A percentile compares a stretch with the other conserved stretches of the same genome.
Conservation (phyloP, 2,888 invertebrate genomes). For the Elysia crispata region DNA sequence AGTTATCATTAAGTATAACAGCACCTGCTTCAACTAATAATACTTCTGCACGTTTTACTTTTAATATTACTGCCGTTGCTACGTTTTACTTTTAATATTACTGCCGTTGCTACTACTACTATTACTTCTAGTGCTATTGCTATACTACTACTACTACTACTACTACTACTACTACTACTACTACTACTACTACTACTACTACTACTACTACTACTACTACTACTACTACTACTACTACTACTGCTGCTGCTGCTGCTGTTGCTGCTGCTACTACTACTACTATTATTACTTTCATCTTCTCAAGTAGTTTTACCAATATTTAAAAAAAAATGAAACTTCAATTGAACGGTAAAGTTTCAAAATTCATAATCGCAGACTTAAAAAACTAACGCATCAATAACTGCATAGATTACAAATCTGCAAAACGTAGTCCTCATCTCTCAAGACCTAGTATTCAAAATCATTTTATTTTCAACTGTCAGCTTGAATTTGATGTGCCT, state of each 20-base stretch:
- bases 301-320: conserved; percentile 17
- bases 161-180: not conserved
- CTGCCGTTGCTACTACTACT: not conserved
- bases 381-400: too few relatives aligned
- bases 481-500: conserved; percentile 32
- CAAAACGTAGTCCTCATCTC: too few relatives aligned
- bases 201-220: conserved; percentile 31
- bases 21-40: too few relatives aligned
- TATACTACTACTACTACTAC: conserved; percentile 20
- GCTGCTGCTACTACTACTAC: conserved; percentile 27
- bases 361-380: too few relatives aligned
- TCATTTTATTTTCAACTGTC: not conserved
- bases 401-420: too few relatives aligned
- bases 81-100: not conserved
- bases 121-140: not conserved
- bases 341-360: too few relatives aligned
- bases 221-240: conserved; percentile 33
- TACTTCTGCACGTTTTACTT: too few relatives aligned
- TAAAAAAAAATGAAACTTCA: too few relatives aligned
- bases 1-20: too few relatives aligned
- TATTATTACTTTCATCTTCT: not conserved
- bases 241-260: conserved; percentile 11
- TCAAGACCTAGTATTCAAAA: too few relatives aligned
- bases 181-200: conserved; percentile 19
- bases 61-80: too few relatives aligned